phyloP scores from a whole-genome alignment of 2,113 vertebrate genomes.

The Cnemophilus loriae region DNA sequence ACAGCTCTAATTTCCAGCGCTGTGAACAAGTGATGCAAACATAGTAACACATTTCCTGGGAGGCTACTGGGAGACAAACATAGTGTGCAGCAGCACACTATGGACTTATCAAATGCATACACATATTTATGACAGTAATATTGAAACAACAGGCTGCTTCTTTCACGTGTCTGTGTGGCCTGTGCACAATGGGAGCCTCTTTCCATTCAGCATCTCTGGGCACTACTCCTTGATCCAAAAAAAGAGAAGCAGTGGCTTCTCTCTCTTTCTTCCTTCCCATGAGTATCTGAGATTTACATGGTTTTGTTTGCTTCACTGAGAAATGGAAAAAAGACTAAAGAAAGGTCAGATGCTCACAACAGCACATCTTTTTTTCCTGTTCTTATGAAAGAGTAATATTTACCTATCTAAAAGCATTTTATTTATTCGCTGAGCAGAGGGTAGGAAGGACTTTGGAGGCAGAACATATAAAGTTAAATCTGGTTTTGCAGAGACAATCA shows the following conservation, averaged over 20 bases:
- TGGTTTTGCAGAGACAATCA: background rate
- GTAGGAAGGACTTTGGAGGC: background rate
- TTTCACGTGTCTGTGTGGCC: background rate
- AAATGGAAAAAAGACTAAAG: background rate
- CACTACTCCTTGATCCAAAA: background rate
- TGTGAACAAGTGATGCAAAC: background rate
- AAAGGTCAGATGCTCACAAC: background rate
- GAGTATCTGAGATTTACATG: background rate
- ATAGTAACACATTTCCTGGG: background rate
- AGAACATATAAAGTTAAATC: background rate
- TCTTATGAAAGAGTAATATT: background rate
- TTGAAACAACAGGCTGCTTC: background rate
- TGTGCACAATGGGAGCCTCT: background rate
- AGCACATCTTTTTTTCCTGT: background rate
- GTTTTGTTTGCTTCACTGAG: background rate
- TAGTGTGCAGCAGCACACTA: background rate
- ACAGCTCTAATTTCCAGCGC: background rate
- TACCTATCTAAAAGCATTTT: background rate
- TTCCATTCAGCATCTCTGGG: background rate
- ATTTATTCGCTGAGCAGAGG: background rate
- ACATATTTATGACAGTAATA: background rate
- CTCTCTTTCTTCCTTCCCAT: background rate
- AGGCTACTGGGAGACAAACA: conserved; percentile 16
- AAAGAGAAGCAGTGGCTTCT: background rate
- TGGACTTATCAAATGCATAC: background rate